These are phyloP conservation scores for Bolinopsis microptera DNA, from an alignment of 37 sponge, comb jelly and placozoan genomes.

Conservation along the genomic window DNA sequence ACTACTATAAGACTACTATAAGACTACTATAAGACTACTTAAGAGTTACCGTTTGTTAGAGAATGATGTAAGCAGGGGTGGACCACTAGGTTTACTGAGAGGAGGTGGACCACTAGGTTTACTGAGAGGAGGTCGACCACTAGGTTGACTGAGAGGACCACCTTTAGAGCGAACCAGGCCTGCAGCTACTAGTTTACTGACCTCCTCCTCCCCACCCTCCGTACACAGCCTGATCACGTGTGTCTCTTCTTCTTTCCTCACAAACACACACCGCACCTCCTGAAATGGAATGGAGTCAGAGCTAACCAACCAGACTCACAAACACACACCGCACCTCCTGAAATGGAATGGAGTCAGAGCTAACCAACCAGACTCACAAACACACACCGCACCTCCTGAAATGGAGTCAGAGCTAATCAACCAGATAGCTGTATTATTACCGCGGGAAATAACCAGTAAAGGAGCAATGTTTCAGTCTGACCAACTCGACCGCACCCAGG, in stretches of 20 bases:
- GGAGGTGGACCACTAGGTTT: not conserved
- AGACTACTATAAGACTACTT: no score
- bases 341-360: not conserved
- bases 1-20: no score
- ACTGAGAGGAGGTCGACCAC: not conserved
- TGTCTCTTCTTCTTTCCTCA: constrained; percentile 9
- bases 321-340: constrained; percentile 1
- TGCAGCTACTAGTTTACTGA: not conserved
- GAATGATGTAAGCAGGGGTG: not conserved
- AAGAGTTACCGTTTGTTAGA: not conserved
- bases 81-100: not conserved
- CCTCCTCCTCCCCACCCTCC: not conserved
- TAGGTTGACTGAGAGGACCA: not conserved
- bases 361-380: no score
- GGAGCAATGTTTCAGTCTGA: no score
- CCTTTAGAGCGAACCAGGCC: not conserved
- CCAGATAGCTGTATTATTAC: no score
- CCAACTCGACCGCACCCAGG: no score
- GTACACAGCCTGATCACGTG: not conserved
- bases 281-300: not conserved
- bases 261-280: not conserved
- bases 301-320: no score
- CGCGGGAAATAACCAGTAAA: no score
- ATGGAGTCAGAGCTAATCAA: no score
- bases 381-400: not conserved